These are phyloP conservation scores for Centruroides sculpturatus DNA, from an alignment of 1,140 invertebrate genomes.

Conservation along the genomic window DNA sequence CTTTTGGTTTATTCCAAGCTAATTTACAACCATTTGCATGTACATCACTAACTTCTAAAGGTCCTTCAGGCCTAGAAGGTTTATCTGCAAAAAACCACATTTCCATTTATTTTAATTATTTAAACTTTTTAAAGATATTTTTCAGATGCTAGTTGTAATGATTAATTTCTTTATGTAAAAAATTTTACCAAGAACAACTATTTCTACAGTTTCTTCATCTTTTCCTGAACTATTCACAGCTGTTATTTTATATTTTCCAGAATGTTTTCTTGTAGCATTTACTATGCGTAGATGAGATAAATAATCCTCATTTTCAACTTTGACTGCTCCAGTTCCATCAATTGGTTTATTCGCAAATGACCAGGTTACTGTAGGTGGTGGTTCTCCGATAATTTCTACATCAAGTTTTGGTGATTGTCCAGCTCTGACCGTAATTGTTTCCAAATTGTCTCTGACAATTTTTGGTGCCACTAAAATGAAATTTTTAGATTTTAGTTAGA, in stretches of 20 bases:
- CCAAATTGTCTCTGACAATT: conserved; percentile 82
- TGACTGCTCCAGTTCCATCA: conserved; percentile 36
- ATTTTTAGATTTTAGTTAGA: background rate
- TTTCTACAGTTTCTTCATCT: conserved; percentile 87
- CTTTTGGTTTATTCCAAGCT: conserved; percentile 87
- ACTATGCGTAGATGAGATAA: conserved; percentile 71
- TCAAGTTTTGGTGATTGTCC: conserved; percentile 82
- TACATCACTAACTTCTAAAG: conserved; percentile 77
- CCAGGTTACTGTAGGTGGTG: conserved; percentile 85
- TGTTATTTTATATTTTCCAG: conserved; percentile 78
- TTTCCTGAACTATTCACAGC: conserved; percentile 84
- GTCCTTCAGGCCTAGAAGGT: conserved; percentile 85
- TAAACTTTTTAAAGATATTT: no score
- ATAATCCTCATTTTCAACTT: conserved; percentile 83
- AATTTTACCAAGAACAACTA: conserved; percentile 67
- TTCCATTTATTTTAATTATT: no score
- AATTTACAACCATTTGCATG: conserved; percentile 91
- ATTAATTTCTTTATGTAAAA: background rate
- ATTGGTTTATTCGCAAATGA: conserved; percentile 52
- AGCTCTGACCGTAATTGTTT: conserved; percentile 73
- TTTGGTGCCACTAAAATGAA: conserved; percentile 57
- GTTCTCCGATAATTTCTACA: conserved; percentile 88
- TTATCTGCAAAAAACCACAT: conserved; percentile 50
- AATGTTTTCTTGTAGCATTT: conserved; percentile 62
- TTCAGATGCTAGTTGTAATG: no score